These are phyloP conservation scores for Rhinophrynus dorsalis DNA, from an alignment of 2,797 vertebrate species.

Conservation along the genomic window DNA sequence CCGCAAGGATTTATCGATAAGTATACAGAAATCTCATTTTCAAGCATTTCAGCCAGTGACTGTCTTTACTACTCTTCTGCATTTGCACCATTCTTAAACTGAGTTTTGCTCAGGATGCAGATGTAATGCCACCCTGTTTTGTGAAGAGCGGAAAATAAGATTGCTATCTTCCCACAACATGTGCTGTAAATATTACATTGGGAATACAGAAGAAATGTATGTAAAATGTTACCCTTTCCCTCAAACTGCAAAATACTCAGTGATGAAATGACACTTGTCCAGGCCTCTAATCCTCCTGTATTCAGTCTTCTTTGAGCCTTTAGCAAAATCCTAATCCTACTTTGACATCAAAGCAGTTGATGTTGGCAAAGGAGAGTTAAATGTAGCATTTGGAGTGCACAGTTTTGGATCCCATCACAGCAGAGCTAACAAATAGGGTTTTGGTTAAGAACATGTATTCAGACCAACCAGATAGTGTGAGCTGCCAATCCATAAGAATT, in stretches of 20 bases:
- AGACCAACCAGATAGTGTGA: conserved; percentile 36
- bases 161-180: no score
- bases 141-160: no score
- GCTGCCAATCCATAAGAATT: conserved; percentile 31
- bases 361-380: conserved; percentile 31
- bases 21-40: no score
- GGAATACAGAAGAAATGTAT: background rate
- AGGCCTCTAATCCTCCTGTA: conserved; percentile 35
- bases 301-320: conserved; percentile 24
- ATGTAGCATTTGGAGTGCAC: conserved; percentile 40
- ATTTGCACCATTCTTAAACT: no score
- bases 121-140: no score
- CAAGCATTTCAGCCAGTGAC: no score
- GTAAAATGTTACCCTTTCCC: conserved; percentile 11
- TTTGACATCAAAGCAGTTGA: conserved; percentile 46
- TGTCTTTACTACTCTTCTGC: no score
- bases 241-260: no score
- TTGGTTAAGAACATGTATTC: conserved; percentile 30
- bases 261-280: conserved; percentile 23
- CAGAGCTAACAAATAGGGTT: conserved; percentile 42
- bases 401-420: conserved; percentile 33
- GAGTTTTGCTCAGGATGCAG: no score
- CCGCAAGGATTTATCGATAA: no score
- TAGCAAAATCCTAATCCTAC: conserved; percentile 38
- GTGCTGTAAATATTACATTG: conserved; percentile 16